These are phyloP conservation scores for Rhizoglyphus robini DNA, from an alignment of 1,140 invertebrate genomes.

Conservation along the genomic window DNA sequence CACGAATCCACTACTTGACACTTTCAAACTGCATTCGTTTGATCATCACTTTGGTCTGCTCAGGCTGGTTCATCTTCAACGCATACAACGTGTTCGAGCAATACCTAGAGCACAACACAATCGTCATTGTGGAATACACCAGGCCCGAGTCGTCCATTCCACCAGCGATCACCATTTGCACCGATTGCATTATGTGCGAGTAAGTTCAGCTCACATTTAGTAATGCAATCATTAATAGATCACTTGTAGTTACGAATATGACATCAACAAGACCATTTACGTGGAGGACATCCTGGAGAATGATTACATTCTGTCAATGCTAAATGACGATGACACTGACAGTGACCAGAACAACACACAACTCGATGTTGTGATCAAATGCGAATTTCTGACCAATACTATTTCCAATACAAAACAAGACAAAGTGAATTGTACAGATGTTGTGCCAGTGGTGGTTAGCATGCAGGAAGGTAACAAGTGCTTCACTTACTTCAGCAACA, in stretches of 20 bases:
- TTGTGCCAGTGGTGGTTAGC: not conserved
- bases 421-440: not conserved
- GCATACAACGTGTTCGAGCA: not conserved
- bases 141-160: not conserved
- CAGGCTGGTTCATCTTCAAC: not conserved
- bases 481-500: not conserved
- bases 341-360: not conserved
- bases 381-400: not conserved
- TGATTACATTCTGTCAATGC: not conserved
- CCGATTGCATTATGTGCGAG: not conserved
- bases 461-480: slow-evolving; percentile 7
- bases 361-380: not conserved
- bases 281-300: not conserved
- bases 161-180: not conserved
- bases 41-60: not conserved
- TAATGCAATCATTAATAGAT: not conserved
- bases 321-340: not conserved
- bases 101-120: not conserved
- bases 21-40: not conserved
- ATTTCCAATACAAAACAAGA: not conserved
- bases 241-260: not conserved
- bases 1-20: not conserved
- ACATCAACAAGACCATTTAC: not conserved
- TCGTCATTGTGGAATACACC: not conserved
- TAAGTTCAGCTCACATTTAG: not conserved